Base-by-base conservation (phyloP, 1,140 invertebrate genomes). In the Phocides pigmalion region DNA sequence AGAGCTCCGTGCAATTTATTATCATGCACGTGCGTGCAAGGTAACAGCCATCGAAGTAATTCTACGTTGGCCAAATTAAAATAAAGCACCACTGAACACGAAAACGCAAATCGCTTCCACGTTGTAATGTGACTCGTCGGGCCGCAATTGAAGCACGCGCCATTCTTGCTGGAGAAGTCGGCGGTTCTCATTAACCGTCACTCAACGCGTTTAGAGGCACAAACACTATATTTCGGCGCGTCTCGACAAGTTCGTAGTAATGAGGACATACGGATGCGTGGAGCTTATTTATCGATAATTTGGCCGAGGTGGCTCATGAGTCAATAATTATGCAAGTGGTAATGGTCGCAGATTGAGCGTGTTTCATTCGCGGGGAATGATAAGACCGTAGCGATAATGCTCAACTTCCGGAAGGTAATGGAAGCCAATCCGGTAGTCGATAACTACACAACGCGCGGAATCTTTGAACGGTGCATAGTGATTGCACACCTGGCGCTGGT, bases 201-300 rank as follows among this genome's bases (percentile, higher is more conserved):
- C 51, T 51, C 56, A 42, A 37, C 47, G 47, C 67, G 65, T 59
- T 71, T 74, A 71, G 68, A 71, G 49, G 53, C 53, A 62, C 54
- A 66, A 67, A 70, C 56, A 65, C 67, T 58, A 58, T 70, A 62
- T 70, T 70, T 74, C 61, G 56, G 68, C 54, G 28, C 44, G 14
- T 12, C n/a, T 16, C 53, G 39, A 9, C 46, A 37, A 65, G 58
- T 72, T 71, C 65, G 37, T 19, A 20, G 65, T 67, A 67, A 66
- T 62, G 69, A 66, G 65, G 56, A 44, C 69, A 62, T 51, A 25
- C 62, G 68, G 68, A 64, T 64, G 54, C 47, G 58, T 44, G 62
- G 50, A 58, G 62, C 68, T 70, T 73, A 66, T 72, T 64, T 39
- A 15, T 17, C 62, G 66, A 63, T 66, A 69, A 73, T 64, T 66